Percentiles rank a stretch among this genome's conserved stretches.
phyloP scores from a whole-genome alignment of 2,797 vertebrate genomes.

The Neoniphon sammara region DNA sequence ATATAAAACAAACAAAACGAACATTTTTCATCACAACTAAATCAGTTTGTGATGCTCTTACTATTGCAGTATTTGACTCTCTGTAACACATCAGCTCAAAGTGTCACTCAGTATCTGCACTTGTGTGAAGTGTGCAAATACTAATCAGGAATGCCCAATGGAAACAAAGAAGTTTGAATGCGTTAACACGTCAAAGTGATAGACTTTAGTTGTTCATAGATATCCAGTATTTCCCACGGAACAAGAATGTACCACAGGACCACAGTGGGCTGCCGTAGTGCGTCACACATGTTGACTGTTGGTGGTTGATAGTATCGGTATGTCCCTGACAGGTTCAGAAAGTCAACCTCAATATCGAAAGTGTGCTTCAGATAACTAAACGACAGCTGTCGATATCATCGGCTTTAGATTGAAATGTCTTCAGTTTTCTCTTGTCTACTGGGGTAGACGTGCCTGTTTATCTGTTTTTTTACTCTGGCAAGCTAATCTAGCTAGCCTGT shows the following conservation, averaged over 20 bases:
- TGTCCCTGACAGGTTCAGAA: constrained; percentile 35
- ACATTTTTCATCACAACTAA: too few species aligned
- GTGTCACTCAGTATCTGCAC: too few species aligned
- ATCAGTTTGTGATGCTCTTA: too few species aligned
- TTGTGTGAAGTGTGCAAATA: too few species aligned
- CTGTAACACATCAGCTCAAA: too few species aligned
- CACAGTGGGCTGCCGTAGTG: constrained; percentile 73
- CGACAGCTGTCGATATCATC: not conserved
- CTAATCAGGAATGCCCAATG: too few species aligned
- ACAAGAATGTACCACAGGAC: constrained; percentile 46
- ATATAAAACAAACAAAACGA: too few species aligned
- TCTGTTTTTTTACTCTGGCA: constrained; percentile 33
- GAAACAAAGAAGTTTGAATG: too few species aligned
- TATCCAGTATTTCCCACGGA: not conserved
- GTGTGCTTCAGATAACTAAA: not conserved
- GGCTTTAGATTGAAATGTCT: constrained; percentile 2
- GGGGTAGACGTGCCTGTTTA: constrained; percentile 16
- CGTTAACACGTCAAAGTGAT: too few species aligned
- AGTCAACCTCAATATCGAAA: constrained; percentile 19
- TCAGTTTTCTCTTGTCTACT: not conserved
- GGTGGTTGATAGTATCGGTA: constrained; percentile 61
- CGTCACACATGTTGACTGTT: constrained; percentile 75
- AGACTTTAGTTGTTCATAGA: too few species aligned
- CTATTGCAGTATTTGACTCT: too few species aligned
- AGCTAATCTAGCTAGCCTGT: constrained; percentile 67